A percentile compares a stretch with the other conserved stretches of the same genome.
Conservation (phyloP, 2,888 invertebrate genomes). For the Drosophila mettleri region DNA sequence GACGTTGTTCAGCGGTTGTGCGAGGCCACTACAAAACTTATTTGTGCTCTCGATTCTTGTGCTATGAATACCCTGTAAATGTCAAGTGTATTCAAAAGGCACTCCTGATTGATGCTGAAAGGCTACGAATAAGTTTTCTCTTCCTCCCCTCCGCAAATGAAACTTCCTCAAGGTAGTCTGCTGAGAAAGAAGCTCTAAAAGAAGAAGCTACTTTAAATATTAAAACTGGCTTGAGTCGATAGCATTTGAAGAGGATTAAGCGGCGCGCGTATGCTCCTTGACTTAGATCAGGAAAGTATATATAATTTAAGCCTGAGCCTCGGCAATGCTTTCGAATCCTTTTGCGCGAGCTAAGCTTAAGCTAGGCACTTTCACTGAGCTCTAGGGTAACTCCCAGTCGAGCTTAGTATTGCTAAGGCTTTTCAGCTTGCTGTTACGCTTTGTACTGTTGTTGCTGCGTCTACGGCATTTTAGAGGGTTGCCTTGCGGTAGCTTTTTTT, state of each 20-base stretch:
- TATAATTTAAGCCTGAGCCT: no score
- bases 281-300: no score
- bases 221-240: neutral
- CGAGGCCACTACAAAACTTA: conserved; percentile 75
- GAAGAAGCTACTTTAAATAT: neutral
- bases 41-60: conserved; percentile 61
- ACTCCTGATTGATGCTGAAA: neutral
- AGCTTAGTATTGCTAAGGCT: neutral
- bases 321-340: no score
- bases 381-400: conserved; percentile 6
- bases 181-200: neutral
- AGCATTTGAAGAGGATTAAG: neutral
- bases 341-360: no score
- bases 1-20: conserved; percentile 77
- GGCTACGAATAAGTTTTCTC: no score
- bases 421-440: neutral
- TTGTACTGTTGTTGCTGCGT: conserved; percentile 17
- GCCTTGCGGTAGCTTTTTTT: conserved; percentile 49
- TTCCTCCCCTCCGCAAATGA: no score
- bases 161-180: no score
- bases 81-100: neutral
- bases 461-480: conserved; percentile 44
- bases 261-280: no score
- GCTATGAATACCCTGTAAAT: conserved; percentile 21
- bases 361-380: no score